Evolutionary conservation across 2,797 vertebrate genomes (phyloP).

Genomic region (Hoplostethus mediterraneus): DNA sequence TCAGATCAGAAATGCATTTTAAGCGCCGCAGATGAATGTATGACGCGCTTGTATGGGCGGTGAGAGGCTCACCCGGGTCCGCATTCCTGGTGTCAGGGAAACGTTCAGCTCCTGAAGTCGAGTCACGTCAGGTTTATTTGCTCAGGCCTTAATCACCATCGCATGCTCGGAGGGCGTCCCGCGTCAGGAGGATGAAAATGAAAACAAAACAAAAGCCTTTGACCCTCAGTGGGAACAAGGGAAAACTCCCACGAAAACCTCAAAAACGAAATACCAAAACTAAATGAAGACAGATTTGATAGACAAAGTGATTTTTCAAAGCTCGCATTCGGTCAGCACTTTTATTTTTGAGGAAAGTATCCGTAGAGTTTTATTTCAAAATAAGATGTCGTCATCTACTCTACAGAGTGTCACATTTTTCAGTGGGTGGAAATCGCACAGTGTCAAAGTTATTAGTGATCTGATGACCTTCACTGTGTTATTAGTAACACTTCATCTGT

Average conservation of each 20-base stretch:
- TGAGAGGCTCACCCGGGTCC: slow-evolving; percentile 40
- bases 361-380: slow-evolving; percentile 25
- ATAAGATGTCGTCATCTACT: slow-evolving; percentile 18
- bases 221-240: too few relatives aligned
- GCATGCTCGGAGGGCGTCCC: too few relatives aligned
- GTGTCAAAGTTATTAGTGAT: slow-evolving; percentile 13
- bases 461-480: slow-evolving; percentile 15
- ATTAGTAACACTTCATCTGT: slow-evolving; percentile 16
- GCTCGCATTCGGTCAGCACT: not conserved
- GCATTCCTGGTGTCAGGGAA: slow-evolving; percentile 55
- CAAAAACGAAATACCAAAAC: not conserved
- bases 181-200: too few relatives aligned
- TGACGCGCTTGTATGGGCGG: slow-evolving; percentile 65
- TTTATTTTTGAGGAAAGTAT: slow-evolving; percentile 39
- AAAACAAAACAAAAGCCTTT: too few relatives aligned
- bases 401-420: not conserved
- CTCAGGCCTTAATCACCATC: too few relatives aligned
- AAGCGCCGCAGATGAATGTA: slow-evolving; percentile 57
- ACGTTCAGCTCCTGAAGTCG: slow-evolving; percentile 10
- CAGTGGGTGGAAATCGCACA: not conserved
- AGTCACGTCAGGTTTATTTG: too few relatives aligned
- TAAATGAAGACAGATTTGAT: slow-evolving; percentile 55
- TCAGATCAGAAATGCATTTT: slow-evolving; percentile 57
- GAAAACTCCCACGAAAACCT: too few relatives aligned
- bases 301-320: slow-evolving; percentile 59